phyloP scores from a whole-genome alignment of 2,113 vertebrate species.

The Furnarius figulus region DNA sequence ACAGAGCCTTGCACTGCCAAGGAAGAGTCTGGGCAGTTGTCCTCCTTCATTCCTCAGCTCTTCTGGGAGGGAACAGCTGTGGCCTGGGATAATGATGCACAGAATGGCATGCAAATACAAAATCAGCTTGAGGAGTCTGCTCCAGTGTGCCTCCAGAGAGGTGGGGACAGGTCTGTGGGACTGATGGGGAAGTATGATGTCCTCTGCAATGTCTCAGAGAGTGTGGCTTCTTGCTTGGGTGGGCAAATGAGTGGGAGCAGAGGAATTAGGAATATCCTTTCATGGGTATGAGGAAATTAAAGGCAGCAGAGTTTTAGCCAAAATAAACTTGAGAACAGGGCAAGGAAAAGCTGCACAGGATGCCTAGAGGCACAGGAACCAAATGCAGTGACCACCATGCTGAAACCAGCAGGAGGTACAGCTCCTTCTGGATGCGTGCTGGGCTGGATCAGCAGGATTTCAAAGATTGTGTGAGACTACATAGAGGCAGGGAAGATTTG shows the following conservation, averaged over 20 bases:
- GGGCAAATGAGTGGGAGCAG: not conserved
- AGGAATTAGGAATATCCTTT: not conserved
- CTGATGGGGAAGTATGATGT: not conserved
- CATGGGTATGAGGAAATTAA: not conserved
- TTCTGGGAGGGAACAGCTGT: not conserved
- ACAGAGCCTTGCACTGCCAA: not conserved
- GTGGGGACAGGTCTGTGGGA: not conserved
- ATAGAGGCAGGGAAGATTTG: not conserved
- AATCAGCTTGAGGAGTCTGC: not conserved
- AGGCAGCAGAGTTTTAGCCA: not conserved
- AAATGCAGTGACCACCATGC: fast-evolving
- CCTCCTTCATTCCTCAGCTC: not conserved
- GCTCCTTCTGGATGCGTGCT: not conserved
- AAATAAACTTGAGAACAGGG: not conserved
- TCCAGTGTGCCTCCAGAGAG: not conserved
- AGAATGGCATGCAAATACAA: not conserved
- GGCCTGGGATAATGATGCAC: not conserved
- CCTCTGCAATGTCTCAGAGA: not conserved
- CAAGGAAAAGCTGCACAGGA: not conserved
- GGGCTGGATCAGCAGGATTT: not conserved
- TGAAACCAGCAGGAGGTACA: not conserved
- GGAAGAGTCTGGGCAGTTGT: not conserved
- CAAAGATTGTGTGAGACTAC: not conserved
- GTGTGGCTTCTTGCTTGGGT: not conserved
- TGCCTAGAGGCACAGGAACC: not conserved